Base-by-base conservation (phyloP, 2,888 invertebrate species). In the Zaprionus bogoriensis region DNA sequence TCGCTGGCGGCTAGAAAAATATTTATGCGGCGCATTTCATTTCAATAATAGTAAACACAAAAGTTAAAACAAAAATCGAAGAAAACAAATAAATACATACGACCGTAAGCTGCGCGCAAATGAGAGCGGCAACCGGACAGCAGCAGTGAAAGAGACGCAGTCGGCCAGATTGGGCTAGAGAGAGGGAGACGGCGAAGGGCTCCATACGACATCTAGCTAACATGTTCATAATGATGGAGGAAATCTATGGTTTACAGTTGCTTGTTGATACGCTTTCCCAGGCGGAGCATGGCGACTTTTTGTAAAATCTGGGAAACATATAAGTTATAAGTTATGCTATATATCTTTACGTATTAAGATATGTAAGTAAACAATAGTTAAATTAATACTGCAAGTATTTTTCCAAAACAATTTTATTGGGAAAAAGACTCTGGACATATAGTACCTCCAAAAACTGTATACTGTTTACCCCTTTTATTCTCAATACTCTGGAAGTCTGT, bases 11-110 rank as follows among this genome's bases (percentile, higher is more conserved):
- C 79, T 75, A 82, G 75, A 81, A 65, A 81, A 71, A 77, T 71
- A 67, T 51, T 17, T 58, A 36, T 54, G 32, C 32, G 41, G 44
- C 62, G 61, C 60, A 67, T 50, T 61, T 67, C 59, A 79, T 85
- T 83, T 76, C 66, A 83, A 85, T 79, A 68, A 77, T 68, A 74
- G 80, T 80, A 67, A 81, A 86, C 77, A 67, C 77, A 82, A 86
- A 80, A 83, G 80, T 79, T 77, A 55, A 64, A 70, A 74, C 69
- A 77, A 77, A 77, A 58, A n/a, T n/a, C 57, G 54, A 61, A 51
- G 39, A 61, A 48, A 47, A 41, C 41, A 59, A 51, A 41, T 61
- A 57, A 47, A 41, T 28, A 51, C 28, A 47, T 71, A 67, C 23
- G 46, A 68, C 77, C 69, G 77, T 60, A 65, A 76, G 45, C 44